Evolutionary conservation across 2,113 vertebrate genomes (phyloP).

Genomic region (Sciurus niger): DNA sequence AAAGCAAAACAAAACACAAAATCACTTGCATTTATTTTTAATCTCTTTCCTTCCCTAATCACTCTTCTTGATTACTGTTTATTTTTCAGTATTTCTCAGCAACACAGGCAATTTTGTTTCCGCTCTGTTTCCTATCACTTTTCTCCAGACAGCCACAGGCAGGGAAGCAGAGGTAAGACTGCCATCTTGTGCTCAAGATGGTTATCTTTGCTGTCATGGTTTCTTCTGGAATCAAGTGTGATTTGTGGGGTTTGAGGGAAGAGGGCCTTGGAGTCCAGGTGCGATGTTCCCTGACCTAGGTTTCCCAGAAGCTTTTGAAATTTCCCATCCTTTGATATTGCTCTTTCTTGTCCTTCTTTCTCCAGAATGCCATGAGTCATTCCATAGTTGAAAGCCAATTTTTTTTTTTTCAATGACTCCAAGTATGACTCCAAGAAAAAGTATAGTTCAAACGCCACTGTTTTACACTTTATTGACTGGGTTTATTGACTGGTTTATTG

Average conservation of each 20-base stretch:
- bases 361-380: constrained; percentile 53
- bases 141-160: not conserved
- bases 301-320: constrained; percentile 26
- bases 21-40: constrained; percentile 66
- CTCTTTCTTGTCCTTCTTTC: constrained; percentile 46
- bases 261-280: not conserved
- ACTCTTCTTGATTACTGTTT: constrained; percentile 71
- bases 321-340: not conserved
- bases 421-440: constrained; percentile 15
- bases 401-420: not conserved
- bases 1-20: constrained; percentile 53
- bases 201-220: constrained; percentile 65
- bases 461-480: not conserved
- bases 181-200: constrained; percentile 87
- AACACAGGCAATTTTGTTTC: not conserved
- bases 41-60: constrained; percentile 54
- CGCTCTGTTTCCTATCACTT: constrained; percentile 28
- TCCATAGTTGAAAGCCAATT: constrained; percentile 6
- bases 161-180: constrained; percentile 84
- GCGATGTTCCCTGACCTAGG: not conserved
- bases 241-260: not conserved
- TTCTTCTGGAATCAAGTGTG: constrained; percentile 43
- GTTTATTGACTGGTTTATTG: too few relatives aligned
- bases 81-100: constrained; percentile 76
- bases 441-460: not conserved